Evolutionary conservation across 37 sponge, comb jelly and placozoan genomes (phyloP).

Genomic region (Ianthella basta): DNA sequence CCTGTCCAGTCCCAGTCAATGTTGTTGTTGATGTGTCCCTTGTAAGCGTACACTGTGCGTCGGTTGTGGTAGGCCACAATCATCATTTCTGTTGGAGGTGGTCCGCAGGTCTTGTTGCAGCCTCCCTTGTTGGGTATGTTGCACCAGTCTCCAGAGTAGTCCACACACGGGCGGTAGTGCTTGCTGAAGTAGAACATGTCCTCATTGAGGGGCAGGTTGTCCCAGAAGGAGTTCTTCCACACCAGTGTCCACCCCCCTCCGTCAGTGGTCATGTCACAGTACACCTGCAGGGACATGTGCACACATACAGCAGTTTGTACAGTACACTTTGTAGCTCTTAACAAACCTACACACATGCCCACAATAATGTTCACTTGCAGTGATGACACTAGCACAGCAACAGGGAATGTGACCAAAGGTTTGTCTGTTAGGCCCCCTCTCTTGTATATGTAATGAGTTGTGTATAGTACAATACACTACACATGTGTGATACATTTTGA

Average conservation of each 20-base stretch:
- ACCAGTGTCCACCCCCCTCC: conserved; percentile 27
- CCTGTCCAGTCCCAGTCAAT: conserved; percentile 38
- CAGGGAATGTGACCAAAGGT: no score
- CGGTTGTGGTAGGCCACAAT: conserved; percentile 39
- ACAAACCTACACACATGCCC: no score
- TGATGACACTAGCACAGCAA: no score
- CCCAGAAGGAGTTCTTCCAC: conserved; percentile 6
- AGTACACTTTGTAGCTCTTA: no score
- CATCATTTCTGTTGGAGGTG: conserved; percentile 27
- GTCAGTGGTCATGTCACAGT: conserved; percentile 29
- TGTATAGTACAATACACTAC: no score
- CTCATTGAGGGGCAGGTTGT: neutral
- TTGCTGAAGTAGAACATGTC: conserved; percentile 13
- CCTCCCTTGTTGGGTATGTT: conserved; percentile 3
- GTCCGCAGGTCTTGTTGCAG: neutral
- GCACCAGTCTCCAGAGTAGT: conserved; percentile 1
- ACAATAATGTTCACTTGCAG: no score
- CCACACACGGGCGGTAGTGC: conserved; percentile 10
- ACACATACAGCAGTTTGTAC: no score
- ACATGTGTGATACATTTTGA: no score
- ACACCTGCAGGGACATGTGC: neutral
- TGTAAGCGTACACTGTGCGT: conserved; percentile 22
- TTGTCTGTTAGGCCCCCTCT: no score
- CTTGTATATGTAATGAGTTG: no score
- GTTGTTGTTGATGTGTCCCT: conserved; percentile 17